These are phyloP conservation scores for Cryptotis parvus DNA, from an alignment of 2,113 vertebrate species.

Conservation along the genomic window DNA sequence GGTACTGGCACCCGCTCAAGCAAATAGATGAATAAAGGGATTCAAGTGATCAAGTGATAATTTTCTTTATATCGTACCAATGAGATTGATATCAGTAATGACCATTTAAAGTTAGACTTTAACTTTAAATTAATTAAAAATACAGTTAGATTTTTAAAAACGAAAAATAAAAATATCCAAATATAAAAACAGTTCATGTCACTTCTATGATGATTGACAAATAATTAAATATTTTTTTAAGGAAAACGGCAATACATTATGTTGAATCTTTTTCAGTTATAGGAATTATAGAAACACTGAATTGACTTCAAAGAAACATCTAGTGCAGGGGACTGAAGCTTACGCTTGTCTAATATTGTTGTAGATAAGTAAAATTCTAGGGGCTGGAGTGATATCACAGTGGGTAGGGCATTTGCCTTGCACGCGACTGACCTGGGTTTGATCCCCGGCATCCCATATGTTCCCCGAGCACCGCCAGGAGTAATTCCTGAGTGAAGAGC, in stretches of 20 bases:
- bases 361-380: background rate
- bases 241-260: background rate
- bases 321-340: background rate
- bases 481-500: too few species aligned
- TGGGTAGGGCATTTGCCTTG: too few species aligned
- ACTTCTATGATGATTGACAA: background rate
- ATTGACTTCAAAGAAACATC: background rate
- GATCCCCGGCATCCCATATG: too few species aligned
- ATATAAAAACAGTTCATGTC: background rate
- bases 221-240: background rate
- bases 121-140: too few species aligned
- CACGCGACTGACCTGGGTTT: too few species aligned
- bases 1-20: too few species aligned
- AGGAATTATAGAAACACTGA: fast-evolving
- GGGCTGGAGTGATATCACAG: too few species aligned
- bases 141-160: too few species aligned
- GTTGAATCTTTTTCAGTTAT: background rate
- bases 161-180: too few species aligned
- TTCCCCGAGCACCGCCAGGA: too few species aligned
- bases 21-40: too few species aligned
- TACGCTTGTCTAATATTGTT: background rate
- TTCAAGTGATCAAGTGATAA: too few species aligned
- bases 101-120: constrained; percentile 4
- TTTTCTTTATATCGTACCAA: background rate
- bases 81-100: background rate